Evolutionary conservation across 2,888 invertebrate species (phyloP).

Genomic region (Eristalinus sepulchralis): DNA sequence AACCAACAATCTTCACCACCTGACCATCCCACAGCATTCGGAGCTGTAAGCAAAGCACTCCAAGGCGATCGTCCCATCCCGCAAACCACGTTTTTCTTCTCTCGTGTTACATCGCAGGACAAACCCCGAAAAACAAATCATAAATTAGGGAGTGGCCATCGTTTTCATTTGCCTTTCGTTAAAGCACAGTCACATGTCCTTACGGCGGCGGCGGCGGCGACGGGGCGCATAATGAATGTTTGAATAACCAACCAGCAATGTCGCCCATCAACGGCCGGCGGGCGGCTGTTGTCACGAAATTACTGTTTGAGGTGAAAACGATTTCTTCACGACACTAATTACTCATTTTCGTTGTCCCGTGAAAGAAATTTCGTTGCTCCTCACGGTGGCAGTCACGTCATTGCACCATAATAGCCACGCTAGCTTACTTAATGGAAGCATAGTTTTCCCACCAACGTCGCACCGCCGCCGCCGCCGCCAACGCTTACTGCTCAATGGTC

Average conservation of each 20-base stretch:
- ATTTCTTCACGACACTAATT: constrained; percentile 64
- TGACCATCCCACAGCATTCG: neutral
- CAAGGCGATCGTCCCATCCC: neutral
- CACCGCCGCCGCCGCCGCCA: neutral
- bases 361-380: constrained; percentile 15
- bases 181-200: constrained; percentile 11
- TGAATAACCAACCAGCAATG: constrained; percentile 61
- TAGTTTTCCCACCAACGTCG: neutral
- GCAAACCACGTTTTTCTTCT: neutral
- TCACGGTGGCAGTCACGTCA: constrained; percentile 50
- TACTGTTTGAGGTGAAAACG: constrained; percentile 61
- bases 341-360: constrained; percentile 47
- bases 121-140: constrained; percentile 26
- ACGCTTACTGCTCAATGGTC: neutral
- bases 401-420: constrained; percentile 42
- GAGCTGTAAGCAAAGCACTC: neutral
- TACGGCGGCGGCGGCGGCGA: neutral
- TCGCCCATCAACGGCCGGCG: constrained; percentile 3
- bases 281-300: constrained; percentile 50
- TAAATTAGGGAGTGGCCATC: constrained; percentile 54
- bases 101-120: neutral
- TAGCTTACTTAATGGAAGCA: constrained; percentile 17
- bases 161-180: constrained; percentile 39
- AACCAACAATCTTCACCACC: neutral
- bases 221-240: constrained; percentile 38